Conservation (phyloP, 92 coral and sea anemone genomes). For the Porites evermanni region DNA sequence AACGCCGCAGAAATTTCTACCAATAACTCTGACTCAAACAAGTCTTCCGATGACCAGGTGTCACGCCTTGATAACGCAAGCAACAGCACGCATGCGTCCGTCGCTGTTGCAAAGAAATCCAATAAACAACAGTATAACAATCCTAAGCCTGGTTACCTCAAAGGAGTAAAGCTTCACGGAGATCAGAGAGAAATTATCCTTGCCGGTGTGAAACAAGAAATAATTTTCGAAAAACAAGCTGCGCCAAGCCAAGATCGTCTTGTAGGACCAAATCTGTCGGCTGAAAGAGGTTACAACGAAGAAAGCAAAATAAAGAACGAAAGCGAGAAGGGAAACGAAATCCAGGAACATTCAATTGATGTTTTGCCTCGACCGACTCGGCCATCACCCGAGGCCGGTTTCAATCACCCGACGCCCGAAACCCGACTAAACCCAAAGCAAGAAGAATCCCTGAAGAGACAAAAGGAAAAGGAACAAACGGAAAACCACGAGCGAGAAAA, state of each 20-base stretch:
- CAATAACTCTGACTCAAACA: slow-evolving; percentile 7
- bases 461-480: slow-evolving; percentile 65
- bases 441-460: slow-evolving; percentile 74
- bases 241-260: neutral
- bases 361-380: neutral
- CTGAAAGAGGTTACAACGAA: slow-evolving; percentile 4
- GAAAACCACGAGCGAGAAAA: slow-evolving; percentile 70
- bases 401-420: no score
- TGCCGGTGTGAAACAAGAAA: neutral
- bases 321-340: neutral
- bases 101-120: slow-evolving; percentile 7
- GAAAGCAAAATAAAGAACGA: slow-evolving; percentile 2
- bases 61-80: slow-evolving; percentile 10
- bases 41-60: slow-evolving; percentile 12
- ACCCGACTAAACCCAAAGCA: slow-evolving; percentile 45
- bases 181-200: neutral
- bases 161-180: slow-evolving; percentile 4
- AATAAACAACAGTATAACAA: neutral
- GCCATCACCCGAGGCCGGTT: neutral
- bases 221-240: slow-evolving; percentile 10
- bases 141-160: slow-evolving; percentile 6
- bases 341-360: no score
- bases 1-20: slow-evolving; percentile 11
- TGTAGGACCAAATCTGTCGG: neutral
- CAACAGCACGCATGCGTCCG: neutral